Percentiles rank a stretch among this genome's conserved stretches.
Evolutionary conservation across 2,888 invertebrate species (phyloP).

Genomic region (Heliconius ethilla): DNA sequence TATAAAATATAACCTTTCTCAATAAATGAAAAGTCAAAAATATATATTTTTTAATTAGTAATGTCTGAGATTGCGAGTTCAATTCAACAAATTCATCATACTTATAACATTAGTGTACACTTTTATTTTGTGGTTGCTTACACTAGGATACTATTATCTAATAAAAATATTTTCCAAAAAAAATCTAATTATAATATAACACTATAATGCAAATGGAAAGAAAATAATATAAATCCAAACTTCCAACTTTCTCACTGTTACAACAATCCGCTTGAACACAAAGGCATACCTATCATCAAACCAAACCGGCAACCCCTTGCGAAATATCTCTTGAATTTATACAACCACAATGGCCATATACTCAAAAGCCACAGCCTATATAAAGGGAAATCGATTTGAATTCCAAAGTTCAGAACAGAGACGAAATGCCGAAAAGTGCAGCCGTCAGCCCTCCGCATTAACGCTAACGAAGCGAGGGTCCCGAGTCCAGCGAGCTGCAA

Average conservation of each 20-base stretch:
- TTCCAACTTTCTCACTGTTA: not conserved
- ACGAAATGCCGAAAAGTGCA: slow-evolving; percentile 70
- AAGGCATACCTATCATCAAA: slow-evolving; percentile 15
- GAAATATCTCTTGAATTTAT: slow-evolving; percentile 35
- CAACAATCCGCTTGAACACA: not conserved
- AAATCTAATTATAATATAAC: no score
- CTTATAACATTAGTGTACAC: no score
- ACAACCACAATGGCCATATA: slow-evolving; percentile 32
- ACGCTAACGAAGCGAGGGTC: slow-evolving; percentile 72
- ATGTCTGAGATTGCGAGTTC: no score
- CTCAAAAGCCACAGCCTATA: slow-evolving; percentile 34
- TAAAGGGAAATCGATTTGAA: slow-evolving; percentile 42
- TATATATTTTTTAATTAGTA: no score
- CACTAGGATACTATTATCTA: no score
- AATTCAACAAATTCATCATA: no score
- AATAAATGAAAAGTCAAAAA: no score
- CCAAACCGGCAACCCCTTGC: slow-evolving; percentile 18
- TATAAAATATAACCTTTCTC: no score
- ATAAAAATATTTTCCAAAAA: no score
- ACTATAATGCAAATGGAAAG: not conserved
- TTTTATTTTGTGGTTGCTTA: no score
- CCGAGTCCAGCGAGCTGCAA: slow-evolving; percentile 75
- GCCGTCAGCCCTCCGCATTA: slow-evolving; percentile 70
- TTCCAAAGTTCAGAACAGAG: slow-evolving; percentile 42
- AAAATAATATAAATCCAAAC: not conserved